Conservation (phyloP, 1,140 invertebrate genomes). For the Drosophila fuyamai region DNA sequence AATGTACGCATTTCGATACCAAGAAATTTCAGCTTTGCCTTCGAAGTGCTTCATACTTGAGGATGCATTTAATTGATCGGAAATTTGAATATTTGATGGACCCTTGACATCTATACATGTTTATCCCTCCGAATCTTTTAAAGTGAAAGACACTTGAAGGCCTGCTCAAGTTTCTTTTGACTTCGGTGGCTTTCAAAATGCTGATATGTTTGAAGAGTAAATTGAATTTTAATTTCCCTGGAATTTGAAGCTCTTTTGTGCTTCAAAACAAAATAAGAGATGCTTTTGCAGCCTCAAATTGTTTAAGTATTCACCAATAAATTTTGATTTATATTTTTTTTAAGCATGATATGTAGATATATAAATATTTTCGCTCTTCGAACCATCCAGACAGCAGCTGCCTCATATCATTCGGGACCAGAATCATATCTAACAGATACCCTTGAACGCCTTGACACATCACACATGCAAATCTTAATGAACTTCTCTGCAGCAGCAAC, state of each 20-base stretch:
- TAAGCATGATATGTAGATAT: too few relatives aligned
- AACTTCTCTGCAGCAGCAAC: constrained; percentile 4
- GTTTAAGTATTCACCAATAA: too few relatives aligned
- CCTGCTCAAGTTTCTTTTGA: constrained; percentile 8
- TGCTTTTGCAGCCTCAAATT: too few relatives aligned
- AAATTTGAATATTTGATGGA: constrained; percentile 50
- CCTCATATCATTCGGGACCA: neutral
- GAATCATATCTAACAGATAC: constrained; percentile 1
- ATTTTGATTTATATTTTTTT: neutral
- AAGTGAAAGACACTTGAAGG: constrained; percentile 31
- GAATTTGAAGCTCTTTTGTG: neutral
- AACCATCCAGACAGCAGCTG: constrained; percentile 21
- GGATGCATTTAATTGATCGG: constrained; percentile 33
- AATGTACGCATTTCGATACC: constrained; percentile 15
- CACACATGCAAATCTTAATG: constrained; percentile 28
- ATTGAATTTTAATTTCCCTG: constrained; percentile 21
- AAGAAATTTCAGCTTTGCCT: constrained; percentile 12
- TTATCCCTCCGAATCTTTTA: constrained; percentile 17
- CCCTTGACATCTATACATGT: constrained; percentile 28
- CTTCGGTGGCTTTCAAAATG: constrained; percentile 14
- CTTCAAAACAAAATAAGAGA: neutral
- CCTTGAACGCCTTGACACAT: constrained; percentile 17
- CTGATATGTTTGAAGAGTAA: constrained; percentile 27
- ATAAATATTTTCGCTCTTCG: neutral
- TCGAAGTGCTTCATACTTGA: constrained; percentile 12